Percentiles rank a stretch among this genome's conserved stretches.
phyloP scores from a whole-genome alignment of 2,888 invertebrate genomes.

The Augiades crinisus region DNA sequence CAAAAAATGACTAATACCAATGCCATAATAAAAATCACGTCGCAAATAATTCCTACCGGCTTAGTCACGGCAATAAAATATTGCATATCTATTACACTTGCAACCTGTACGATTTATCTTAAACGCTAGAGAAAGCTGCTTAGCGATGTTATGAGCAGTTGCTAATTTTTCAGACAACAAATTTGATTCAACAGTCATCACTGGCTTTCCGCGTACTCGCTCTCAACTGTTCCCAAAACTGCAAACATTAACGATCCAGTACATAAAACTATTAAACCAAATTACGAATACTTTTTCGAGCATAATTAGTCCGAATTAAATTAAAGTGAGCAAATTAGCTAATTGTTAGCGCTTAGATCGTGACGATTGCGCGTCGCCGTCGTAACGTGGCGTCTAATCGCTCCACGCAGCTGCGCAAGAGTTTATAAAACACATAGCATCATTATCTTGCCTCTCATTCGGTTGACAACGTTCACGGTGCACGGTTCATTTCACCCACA shows the following conservation, averaged over 20 bases:
- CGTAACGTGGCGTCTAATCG: slow-evolving; percentile 34
- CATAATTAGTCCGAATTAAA: neutral
- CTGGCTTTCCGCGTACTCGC: no score
- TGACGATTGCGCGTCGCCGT: slow-evolving; percentile 28
- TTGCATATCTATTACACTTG: neutral
- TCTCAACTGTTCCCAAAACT: no score
- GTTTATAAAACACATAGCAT: slow-evolving; percentile 68
- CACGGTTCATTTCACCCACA: slow-evolving; percentile 45
- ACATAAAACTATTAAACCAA: neutral
- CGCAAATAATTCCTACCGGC: neutral
- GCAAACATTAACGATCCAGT: no score
- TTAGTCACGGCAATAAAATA: neutral
- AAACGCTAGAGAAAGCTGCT: no score
- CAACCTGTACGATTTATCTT: no score
- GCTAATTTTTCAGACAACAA: no score
- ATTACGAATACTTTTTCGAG: neutral
- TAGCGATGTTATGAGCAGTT: no score
- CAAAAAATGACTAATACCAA: slow-evolving; percentile 16
- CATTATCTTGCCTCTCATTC: slow-evolving; percentile 61
- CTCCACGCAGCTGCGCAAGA: slow-evolving; percentile 45
- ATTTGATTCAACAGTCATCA: no score
- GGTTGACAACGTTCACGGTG: slow-evolving; percentile 52
- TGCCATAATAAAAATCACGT: slow-evolving; percentile 18
- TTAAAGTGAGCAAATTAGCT: slow-evolving; percentile 1
- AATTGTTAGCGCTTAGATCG: slow-evolving; percentile 11